Conservation (phyloP, 2,888 invertebrate species). For the Synanthedon tipuliformis region DNA sequence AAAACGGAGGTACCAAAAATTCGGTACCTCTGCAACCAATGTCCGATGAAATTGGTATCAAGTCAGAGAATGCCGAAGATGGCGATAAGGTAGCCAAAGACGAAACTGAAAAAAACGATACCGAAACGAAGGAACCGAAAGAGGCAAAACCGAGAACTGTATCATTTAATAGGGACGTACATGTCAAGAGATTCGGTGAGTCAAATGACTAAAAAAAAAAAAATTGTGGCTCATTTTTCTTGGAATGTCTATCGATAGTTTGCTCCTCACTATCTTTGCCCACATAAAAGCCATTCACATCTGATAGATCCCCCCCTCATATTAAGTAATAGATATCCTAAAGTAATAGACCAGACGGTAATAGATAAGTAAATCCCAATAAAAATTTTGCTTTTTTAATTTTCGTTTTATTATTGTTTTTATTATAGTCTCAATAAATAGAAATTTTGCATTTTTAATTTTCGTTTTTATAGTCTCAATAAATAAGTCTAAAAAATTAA, state of each 20-base stretch:
- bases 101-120: conserved; percentile 25
- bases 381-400: too few relatives aligned
- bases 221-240: neutral
- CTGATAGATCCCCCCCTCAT: neutral
- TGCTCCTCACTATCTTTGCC: neutral
- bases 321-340: too few relatives aligned
- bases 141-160: conserved; percentile 74
- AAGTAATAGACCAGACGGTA: too few relatives aligned
- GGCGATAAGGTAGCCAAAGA: conserved; percentile 46
- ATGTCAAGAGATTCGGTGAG: conserved; percentile 91
- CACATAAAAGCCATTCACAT: neutral
- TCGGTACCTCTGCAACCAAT: conserved; percentile 55
- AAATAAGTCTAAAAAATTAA: too few relatives aligned
- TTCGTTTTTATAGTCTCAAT: too few relatives aligned
- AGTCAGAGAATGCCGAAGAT: conserved; percentile 50
- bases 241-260: neutral
- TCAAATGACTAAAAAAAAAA: conserved; percentile 9
- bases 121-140: conserved; percentile 57
- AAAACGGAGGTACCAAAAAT: conserved; percentile 37
- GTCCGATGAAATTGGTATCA: conserved; percentile 55
- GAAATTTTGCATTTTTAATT: too few relatives aligned
- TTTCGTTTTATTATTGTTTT: too few relatives aligned
- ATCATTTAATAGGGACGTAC: conserved; percentile 91
- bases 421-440: too few relatives aligned
- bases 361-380: too few relatives aligned